Conservation (phyloP, 2,888 invertebrate species). For the Epistrophe eligans region DNA sequence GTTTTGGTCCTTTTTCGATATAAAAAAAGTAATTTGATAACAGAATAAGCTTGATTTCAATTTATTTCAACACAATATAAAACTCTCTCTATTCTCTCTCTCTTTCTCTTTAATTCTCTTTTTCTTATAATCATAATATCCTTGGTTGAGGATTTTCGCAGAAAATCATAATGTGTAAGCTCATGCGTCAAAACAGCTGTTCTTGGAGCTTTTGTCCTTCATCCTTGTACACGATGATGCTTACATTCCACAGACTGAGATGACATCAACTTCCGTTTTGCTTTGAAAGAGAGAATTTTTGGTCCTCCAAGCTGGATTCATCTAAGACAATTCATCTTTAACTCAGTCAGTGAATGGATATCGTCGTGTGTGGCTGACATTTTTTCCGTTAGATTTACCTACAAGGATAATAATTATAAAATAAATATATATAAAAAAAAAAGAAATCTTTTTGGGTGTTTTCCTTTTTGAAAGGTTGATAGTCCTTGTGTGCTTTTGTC, state of each 20-base stretch:
- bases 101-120: neutral
- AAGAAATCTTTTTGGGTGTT: slow-evolving; percentile 39
- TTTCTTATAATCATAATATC: neutral
- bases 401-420: neutral
- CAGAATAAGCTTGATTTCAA: slow-evolving; percentile 28
- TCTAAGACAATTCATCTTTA: slow-evolving; percentile 44
- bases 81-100: neutral
- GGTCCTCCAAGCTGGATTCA: slow-evolving; percentile 63
- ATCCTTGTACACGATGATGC: slow-evolving; percentile 49
- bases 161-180: slow-evolving; percentile 26
- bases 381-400: neutral
- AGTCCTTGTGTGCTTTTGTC: neutral
- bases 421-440: no score
- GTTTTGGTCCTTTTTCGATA: slow-evolving; percentile 33
- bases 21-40: slow-evolving; percentile 24
- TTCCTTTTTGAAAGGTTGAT: slow-evolving; percentile 26
- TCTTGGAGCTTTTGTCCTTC: slow-evolving; percentile 49
- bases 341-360: slow-evolving; percentile 71
- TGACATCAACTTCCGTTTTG: slow-evolving; percentile 23
- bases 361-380: slow-evolving; percentile 61
- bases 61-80: neutral
- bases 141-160: slow-evolving; percentile 12
- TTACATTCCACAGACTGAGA: slow-evolving; percentile 64
- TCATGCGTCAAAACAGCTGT: slow-evolving; percentile 74
- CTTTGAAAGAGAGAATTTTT: slow-evolving; percentile 16